phyloP scores from a whole-genome alignment of 2,888 invertebrate species.

The Sialis fuliginosa region DNA sequence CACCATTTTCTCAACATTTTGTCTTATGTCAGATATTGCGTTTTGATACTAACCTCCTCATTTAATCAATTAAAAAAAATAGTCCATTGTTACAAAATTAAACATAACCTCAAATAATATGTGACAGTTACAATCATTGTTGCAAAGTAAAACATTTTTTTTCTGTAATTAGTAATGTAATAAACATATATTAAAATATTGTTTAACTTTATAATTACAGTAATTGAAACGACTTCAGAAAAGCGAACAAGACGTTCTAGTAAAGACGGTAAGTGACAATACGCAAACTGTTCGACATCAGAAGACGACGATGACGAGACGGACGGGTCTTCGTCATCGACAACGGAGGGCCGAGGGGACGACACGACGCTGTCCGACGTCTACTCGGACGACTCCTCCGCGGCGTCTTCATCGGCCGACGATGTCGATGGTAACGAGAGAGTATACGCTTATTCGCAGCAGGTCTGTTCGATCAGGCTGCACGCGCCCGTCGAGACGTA shows the following conservation, averaged over 20 bases:
- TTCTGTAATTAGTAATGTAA: no score
- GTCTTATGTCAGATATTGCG: no score
- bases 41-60: no score
- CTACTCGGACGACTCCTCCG: constrained; percentile 9
- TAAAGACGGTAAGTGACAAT: constrained; percentile 28
- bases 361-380: constrained; percentile 13
- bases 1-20: no score
- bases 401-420: constrained; percentile 14
- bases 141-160: neutral
- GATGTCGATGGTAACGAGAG: constrained; percentile 7
- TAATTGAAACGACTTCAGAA: constrained; percentile 16
- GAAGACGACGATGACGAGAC: no score
- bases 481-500: constrained; percentile 11
- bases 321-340: no score
- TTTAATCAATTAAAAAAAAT: neutral
- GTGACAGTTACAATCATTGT: neutral
- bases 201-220: neutral
- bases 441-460: constrained; percentile 5
- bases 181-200: no score
- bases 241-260: constrained; percentile 24
- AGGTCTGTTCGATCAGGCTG: constrained; percentile 11
- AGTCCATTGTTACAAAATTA: neutral
- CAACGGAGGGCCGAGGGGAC: no score
- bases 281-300: constrained; percentile 14
- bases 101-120: neutral